Conservation (phyloP, 2,113 vertebrate species). For the Coregonus clupeaformis region DNA sequence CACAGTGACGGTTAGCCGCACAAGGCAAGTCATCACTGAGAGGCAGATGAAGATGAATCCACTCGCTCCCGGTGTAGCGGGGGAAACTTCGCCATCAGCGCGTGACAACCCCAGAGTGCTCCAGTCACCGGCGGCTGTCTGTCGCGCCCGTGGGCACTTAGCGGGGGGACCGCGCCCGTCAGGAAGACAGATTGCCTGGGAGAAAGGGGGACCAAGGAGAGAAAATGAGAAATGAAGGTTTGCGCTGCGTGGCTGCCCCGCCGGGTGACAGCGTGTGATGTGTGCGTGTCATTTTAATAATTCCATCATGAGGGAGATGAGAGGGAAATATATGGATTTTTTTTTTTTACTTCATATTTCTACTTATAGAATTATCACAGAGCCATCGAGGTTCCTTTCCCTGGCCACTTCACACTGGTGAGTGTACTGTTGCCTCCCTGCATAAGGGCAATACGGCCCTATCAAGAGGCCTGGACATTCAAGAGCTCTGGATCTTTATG, state of each 20-base stretch:
- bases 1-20: no score
- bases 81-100: conserved; percentile 38
- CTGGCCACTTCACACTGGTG: no score
- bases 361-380: background rate
- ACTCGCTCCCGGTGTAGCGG: conserved; percentile 55
- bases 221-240: conserved; percentile 24
- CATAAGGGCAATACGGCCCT: no score
- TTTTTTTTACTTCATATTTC: background rate
- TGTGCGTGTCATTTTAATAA: conserved; percentile 41
- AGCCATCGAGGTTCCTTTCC: background rate
- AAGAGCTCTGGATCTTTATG: no score
- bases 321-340: conserved; percentile 3
- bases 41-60: conserved; percentile 76
- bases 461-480: no score
- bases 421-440: no score
- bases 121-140: conserved; percentile 14
- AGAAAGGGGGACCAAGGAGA: conserved; percentile 22
- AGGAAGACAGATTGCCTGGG: conserved; percentile 44
- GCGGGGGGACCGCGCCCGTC: conserved; percentile 26
- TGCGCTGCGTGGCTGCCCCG: conserved; percentile 11
- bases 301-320: conserved; percentile 26
- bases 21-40: background rate
- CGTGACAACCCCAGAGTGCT: conserved; percentile 15
- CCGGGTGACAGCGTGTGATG: conserved; percentile 21
- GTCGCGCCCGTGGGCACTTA: conserved; percentile 17